phyloP scores from a whole-genome alignment of 2,797 vertebrate genomes.

The Cygnus olor region DNA sequence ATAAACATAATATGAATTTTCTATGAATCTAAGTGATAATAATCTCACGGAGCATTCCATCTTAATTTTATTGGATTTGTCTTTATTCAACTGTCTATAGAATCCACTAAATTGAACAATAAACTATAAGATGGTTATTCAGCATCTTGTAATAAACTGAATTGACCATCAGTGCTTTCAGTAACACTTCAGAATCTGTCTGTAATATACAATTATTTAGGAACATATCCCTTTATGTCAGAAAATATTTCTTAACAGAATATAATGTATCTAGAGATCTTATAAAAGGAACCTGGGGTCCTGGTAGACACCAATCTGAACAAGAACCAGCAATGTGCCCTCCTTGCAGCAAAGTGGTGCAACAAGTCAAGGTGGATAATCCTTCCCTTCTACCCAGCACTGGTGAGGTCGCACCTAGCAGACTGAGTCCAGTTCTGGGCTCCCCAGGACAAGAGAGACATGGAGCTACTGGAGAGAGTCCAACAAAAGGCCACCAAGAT shows the following conservation, averaged over 20 bases:
- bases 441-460: neutral
- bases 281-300: neutral
- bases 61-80: neutral
- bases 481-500: neutral
- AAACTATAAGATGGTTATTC: neutral
- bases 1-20: neutral
- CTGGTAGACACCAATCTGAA: neutral
- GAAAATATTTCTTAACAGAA: neutral
- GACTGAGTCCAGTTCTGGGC: neutral
- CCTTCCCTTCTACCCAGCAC: neutral
- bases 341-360: neutral
- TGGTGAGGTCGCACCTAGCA: neutral
- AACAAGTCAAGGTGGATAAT: neutral
- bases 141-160: neutral
- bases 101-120: neutral
- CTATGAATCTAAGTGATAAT: neutral
- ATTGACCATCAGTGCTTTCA: neutral
- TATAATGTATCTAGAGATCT: neutral
- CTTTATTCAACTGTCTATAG: no score
- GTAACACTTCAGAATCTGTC: neutral
- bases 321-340: neutral
- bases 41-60: neutral
- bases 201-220: neutral
- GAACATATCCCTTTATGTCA: neutral
- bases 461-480: neutral